phyloP scores from a whole-genome alignment of 2,113 vertebrate species.

The Romanogobio albipinnatus region DNA sequence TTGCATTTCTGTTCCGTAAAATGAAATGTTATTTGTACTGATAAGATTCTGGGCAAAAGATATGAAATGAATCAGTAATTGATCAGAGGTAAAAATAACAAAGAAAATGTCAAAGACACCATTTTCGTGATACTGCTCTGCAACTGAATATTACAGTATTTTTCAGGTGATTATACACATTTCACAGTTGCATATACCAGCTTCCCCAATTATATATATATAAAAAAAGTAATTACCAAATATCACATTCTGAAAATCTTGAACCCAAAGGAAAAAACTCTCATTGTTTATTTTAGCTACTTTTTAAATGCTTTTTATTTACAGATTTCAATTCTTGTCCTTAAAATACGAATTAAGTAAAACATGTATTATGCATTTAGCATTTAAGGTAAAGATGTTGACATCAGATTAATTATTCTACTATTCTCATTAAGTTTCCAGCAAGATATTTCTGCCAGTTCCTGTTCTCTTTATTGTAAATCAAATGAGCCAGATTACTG shows the following conservation, averaged over 20 bases:
- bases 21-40: conserved; percentile 19
- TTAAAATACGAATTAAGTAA: too few relatives aligned
- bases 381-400: too few relatives aligned
- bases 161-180: background rate
- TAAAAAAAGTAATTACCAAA: background rate
- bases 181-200: background rate
- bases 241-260: background rate
- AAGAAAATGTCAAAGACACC: background rate
- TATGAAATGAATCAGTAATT: background rate
- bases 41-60: background rate
- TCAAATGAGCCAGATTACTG: too few relatives aligned
- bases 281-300: too few relatives aligned
- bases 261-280: background rate
- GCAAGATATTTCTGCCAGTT: too few relatives aligned
- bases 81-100: conserved; percentile 9
- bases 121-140: background rate
- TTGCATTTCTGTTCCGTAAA: background rate
- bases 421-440: too few relatives aligned
- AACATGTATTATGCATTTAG: too few relatives aligned
- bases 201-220: background rate
- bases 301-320: too few relatives aligned
- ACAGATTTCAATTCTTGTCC: too few relatives aligned
- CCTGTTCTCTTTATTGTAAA: too few relatives aligned
- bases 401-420: too few relatives aligned
- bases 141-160: background rate